Evolutionary conservation across 2,113 vertebrate species (phyloP).

Genomic region (Megalops atlanticus): DNA sequence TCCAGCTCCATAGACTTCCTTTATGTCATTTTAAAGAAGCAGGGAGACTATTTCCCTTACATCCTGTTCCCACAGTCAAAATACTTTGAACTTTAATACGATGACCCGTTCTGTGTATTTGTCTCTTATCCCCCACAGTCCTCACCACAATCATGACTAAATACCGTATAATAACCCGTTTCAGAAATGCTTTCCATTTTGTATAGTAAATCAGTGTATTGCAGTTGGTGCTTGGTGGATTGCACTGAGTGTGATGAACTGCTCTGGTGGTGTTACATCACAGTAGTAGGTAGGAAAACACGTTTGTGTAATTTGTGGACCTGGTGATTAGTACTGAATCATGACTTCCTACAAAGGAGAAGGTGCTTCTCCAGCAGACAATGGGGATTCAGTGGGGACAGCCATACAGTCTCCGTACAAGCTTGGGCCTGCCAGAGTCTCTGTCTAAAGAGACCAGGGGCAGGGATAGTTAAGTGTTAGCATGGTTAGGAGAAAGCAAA

Average conservation of each 20-base stretch:
- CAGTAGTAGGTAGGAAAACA: neutral
- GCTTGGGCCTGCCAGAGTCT: conserved; percentile 18
- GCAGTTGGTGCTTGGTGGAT: neutral
- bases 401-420: conserved; percentile 1
- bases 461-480: neutral
- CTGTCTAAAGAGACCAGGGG: neutral
- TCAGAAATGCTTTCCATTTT: neutral
- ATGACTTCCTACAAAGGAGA: neutral
- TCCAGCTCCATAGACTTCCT: conserved; percentile 55
- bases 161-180: neutral
- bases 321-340: neutral
- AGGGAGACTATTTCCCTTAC: conserved; percentile 25
- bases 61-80: conserved; percentile 46
- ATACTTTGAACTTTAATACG: neutral
- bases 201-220: neutral
- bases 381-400: neutral
- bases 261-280: neutral
- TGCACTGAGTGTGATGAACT: neutral
- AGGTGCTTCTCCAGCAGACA: conserved; percentile 5
- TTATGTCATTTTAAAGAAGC: conserved; percentile 32
- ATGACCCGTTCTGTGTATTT: neutral
- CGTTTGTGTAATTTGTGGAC: neutral
- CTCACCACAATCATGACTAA: too few relatives aligned
- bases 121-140: too few relatives aligned
- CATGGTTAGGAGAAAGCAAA: neutral